Base-by-base conservation (phyloP, 2,113 vertebrate species). In the Zosterops pallidus region DNA sequence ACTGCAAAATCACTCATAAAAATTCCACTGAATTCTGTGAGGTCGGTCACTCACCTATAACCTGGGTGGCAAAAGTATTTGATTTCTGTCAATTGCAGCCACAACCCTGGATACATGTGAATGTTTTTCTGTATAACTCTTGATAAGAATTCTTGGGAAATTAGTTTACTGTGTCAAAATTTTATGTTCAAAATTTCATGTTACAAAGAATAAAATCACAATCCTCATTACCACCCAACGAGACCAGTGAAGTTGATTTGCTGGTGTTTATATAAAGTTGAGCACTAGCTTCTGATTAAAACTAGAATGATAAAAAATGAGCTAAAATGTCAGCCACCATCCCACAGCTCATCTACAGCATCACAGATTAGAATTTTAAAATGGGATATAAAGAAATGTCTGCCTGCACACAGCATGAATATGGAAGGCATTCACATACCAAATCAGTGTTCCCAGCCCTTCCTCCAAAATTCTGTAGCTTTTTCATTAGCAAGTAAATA, bases 251-350 rank as follows among this genome's bases (percentile, higher is more conserved):
- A 52, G 25, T 13, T 94, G 76, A 90, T 71, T 92, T 89, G 89
- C n/a, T 0, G 0, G 37, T 71, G 60, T 86, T 96, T 86, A 88
- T 70, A 80, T 64, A 18, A 85, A 87, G 41, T 62, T 42, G 26
- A 94, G 37, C 56, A 56, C 59, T 70, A 80, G 26, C 42, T 86
- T 62, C 85, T 81, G 68, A 93, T 93, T 74, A 90, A 93, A 92
- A 88, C 84, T 60, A 72, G 77, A 88, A 80, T 15, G 16, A 33
- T 71, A 90, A 9, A 9, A 93, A 90, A 52, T 41, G 41, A 94
- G 68, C 44, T 50, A 78, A 80, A 82, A 92, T 75, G 49, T 69
- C 82, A 97, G 24, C 82, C 92, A 64, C 24, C 83, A 89, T 81
- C 95, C 71, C 72, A 94, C 80, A 85, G 55, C 75, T 94, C 93